Evolutionary conservation across 2,888 invertebrate species (phyloP), one percentile per base, ranked within the genome.

Genomic region (Bhutanitis thaidina): DNA sequence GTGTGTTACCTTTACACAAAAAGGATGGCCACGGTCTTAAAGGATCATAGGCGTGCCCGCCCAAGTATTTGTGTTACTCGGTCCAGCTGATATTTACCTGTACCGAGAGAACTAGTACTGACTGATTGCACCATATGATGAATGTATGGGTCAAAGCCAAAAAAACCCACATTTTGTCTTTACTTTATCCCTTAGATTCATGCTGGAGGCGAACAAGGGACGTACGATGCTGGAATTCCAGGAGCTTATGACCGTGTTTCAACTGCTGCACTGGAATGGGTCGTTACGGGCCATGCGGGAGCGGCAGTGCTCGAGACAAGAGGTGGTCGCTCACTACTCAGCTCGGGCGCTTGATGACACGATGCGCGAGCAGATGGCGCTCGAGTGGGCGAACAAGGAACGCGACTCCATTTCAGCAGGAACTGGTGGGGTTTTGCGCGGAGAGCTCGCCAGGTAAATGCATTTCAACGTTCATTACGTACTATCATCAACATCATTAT

Each of bases 241-340:
- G 83, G 97, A 98, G 79, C 88, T 98, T 69, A 98, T 98, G 98
- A 98, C 97, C n/a, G 97, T 98, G 41, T 98, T 98, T 86, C 97
- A 98, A 86, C 90, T 98, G 61, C 91, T 98, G 46, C 98, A 98
- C 84, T 98, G 98, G 98, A 98, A 98, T 80, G 98, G 98, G n/a
- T 97, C 96, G 61, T 84, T 98, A 65, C 96, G 97, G 66, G 97
- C 97, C 38, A 97, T 98, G 97, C 91, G 97, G 40, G 97, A 98
- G 80, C 92, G 97, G 38, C 97, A 97, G 79, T 98, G 98, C 83
- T 97, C 97, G 55, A 91, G 97, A 62, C 97, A 97, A 77, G 97
- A 97, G 80, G 94, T 95, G 35, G 96, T 97, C 14, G 96, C 97
- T 40, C 97, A 98, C 81, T 98, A 98, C 80, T 97, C 97, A 15